Evolutionary conservation across 2,797 vertebrate species (phyloP), one percentile per base, ranked within the genome.

Genomic region (Urosaurus nigricauda): DNA sequence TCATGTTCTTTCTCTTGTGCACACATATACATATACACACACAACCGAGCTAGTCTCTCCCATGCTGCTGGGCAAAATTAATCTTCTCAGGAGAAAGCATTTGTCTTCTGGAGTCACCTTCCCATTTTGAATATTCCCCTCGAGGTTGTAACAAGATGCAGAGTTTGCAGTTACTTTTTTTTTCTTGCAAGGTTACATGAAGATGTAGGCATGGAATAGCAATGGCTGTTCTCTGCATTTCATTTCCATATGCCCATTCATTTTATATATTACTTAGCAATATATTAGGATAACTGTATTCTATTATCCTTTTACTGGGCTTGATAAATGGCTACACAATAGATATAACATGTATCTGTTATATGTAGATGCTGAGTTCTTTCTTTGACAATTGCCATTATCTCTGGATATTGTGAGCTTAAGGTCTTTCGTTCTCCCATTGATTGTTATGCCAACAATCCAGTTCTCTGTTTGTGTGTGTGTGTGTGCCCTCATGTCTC

Each of bases 31-130:
- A 47, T 21, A 63, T n/a, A 37, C 40, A 37, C 24, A 77, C 35
- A 65, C 37, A 8, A 29, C 2, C 1, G 85, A 56, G 32, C 2
- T 32, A 82, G 2, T 24, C 35, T 78, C 19, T 21, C 43, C 87
- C 85, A 43, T 2, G 74, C 17, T 90, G 40, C 88, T 56, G 40
- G 89, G 79, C 74, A 86, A 86, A 83, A 71, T 75, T 87, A 92
- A 82, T 58, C 73, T 91, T 75, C 2, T 9, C 53, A 63, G 68
- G 84, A 17, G 29, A 51, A 4, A n/a, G 56, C 90, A 53, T 68
- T 83, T 70, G 21, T 80, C 88, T 26, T 24, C 58, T 58, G 21
- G 32, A 56, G 63, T 75, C 79, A 40, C 37, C 56, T 79, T 56
- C 1, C 53, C 74, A 13, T 6, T n/a, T 77, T 24, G 53, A 73